phyloP scores from a whole-genome alignment of 2,888 invertebrate genomes.

The Megamerina dolium region DNA sequence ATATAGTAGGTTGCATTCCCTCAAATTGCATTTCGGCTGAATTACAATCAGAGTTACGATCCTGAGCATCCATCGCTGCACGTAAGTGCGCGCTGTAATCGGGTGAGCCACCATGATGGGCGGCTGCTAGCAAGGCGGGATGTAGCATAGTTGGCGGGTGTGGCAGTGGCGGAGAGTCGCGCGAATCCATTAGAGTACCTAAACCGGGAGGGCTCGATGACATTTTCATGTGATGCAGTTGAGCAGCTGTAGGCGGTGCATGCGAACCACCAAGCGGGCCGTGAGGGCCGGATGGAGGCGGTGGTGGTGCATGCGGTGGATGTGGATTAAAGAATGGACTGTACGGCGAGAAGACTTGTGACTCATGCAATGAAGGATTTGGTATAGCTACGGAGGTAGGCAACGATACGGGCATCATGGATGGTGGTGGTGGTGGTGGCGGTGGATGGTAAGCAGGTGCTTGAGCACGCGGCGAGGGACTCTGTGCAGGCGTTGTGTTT shows the following conservation, averaged over 20 bases:
- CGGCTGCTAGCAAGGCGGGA: conserved; percentile 76
- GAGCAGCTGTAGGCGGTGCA: conserved; percentile 48
- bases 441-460: conserved; percentile 42
- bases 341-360: conserved; percentile 88
- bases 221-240: conserved; percentile 49
- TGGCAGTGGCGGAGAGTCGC: conserved; percentile 78
- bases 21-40: conserved; percentile 84
- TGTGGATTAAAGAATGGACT: conserved; percentile 77
- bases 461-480: conserved; percentile 66
- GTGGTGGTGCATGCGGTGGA: conserved; percentile 48
- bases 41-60: conserved; percentile 85
- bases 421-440: conserved; percentile 70
- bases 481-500: conserved; percentile 50
- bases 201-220: conserved; percentile 55
- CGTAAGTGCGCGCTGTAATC: conserved; percentile 68
- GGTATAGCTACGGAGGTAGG: conserved; percentile 96
- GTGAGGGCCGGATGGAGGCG: conserved; percentile 45
- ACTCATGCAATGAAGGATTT: conserved; percentile 91
- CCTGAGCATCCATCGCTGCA: conserved; percentile 73
- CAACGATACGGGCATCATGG: conserved; percentile 80
- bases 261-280: conserved; percentile 50
- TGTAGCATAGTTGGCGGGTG: conserved; percentile 81
- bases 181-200: conserved; percentile 58
- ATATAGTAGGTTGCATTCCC: conserved; percentile 92
- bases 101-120: conserved; percentile 74